Conservation (phyloP, 2,113 vertebrate species). For the Albula glossodonta region DNA sequence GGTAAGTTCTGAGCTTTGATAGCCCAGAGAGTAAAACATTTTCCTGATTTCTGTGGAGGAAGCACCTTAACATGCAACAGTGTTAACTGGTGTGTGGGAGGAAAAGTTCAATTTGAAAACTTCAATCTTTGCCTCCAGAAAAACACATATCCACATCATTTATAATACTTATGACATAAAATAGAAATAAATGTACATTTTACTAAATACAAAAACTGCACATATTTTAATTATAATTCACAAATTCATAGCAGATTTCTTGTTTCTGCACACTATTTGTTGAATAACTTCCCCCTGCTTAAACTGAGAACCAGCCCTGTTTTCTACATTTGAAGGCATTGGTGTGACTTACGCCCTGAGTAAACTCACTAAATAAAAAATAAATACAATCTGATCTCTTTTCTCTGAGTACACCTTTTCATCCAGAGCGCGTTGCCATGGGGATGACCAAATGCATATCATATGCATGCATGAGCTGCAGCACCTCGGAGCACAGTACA, state of each 20-base stretch:
- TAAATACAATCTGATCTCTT: conserved; percentile 55
- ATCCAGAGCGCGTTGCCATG: conserved; percentile 73
- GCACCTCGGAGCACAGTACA: conserved; percentile 70
- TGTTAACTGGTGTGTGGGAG: too few species aligned
- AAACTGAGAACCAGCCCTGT: neutral
- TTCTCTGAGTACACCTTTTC: conserved; percentile 69
- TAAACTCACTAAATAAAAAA: conserved; percentile 68
- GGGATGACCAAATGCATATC: conserved; percentile 83
- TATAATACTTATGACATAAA: too few species aligned
- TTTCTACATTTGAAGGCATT: conserved; percentile 45
- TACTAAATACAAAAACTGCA: neutral
- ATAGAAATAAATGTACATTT: too few species aligned
- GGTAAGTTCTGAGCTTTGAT: too few species aligned
- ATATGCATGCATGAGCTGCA: conserved; percentile 81
- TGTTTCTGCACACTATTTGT: neutral
- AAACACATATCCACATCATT: too few species aligned
- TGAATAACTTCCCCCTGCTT: conserved; percentile 2
- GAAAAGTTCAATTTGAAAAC: too few species aligned
- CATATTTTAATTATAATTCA: neutral
- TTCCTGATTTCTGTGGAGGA: too few species aligned
- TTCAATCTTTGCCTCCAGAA: too few species aligned
- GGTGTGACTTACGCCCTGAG: conserved; percentile 58
- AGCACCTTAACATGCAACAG: too few species aligned
- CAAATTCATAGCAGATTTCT: neutral
- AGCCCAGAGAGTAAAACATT: too few species aligned